These are phyloP conservation scores for Drosophila barbarae DNA, from an alignment of 2,888 invertebrate genomes.

Conservation along the genomic window DNA sequence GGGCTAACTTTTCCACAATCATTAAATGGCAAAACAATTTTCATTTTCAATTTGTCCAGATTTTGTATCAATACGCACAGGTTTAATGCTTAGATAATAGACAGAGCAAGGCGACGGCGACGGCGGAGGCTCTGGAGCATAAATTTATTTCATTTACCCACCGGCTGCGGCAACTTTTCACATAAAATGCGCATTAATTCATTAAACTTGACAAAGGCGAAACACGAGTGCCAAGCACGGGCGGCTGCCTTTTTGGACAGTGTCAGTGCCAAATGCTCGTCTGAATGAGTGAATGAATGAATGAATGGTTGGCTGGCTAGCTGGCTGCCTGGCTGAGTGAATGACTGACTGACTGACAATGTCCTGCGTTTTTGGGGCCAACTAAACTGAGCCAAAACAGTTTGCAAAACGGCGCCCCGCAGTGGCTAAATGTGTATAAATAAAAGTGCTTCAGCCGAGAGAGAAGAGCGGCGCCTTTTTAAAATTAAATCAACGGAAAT, in stretches of 20 bases:
- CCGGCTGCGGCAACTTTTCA: slow-evolving; percentile 61
- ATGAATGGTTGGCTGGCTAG: slow-evolving; percentile 15
- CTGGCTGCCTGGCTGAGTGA: slow-evolving; percentile 17
- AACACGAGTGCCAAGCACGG: slow-evolving; percentile 64
- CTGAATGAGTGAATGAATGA: slow-evolving; percentile 20
- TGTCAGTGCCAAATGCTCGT: slow-evolving; percentile 32
- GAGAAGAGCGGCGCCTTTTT: slow-evolving; percentile 68
- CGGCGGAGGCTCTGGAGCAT: slow-evolving; percentile 28
- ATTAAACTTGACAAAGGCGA: slow-evolving; percentile 74
- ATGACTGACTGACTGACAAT: slow-evolving; percentile 44
- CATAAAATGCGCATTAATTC: slow-evolving; percentile 75
- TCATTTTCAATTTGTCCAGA: slow-evolving; percentile 67
- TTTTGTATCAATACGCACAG: slow-evolving; percentile 64
- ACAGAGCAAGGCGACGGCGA: slow-evolving; percentile 31
- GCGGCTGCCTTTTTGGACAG: slow-evolving; percentile 51
- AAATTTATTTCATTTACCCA: slow-evolving; percentile 72
- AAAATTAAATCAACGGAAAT: slow-evolving; percentile 76
- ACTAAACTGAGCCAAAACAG: slow-evolving; percentile 69
- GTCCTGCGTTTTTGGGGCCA: slow-evolving; percentile 56
- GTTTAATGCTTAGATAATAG: slow-evolving; percentile 70
- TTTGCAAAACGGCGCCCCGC: slow-evolving; percentile 52
- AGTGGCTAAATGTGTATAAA: slow-evolving; percentile 57
- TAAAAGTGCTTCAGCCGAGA: slow-evolving; percentile 60
- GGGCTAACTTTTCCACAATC: slow-evolving; percentile 54
- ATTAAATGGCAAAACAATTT: slow-evolving; percentile 59